These are phyloP conservation scores for Phoxinus dragarum DNA, from an alignment of 2,797 vertebrate species.

Conservation along the genomic window DNA sequence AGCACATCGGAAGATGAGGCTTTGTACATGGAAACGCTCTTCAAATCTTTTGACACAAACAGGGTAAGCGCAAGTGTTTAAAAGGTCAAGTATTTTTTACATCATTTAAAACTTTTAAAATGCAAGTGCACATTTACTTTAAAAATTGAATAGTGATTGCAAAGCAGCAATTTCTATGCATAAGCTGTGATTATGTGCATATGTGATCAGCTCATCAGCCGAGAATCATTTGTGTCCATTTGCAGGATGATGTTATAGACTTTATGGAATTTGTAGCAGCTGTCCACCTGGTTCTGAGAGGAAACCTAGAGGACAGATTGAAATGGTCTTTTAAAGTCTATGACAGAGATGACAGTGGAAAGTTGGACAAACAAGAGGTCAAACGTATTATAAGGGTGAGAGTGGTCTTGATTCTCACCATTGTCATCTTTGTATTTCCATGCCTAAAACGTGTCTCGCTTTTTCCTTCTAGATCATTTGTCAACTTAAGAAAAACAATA, in stretches of 20 bases:
- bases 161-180: slow-evolving; percentile 25
- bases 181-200: slow-evolving; percentile 35
- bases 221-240: slow-evolving; percentile 28
- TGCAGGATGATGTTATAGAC: slow-evolving; percentile 66
- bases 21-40: slow-evolving; percentile 62
- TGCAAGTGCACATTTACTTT: not conserved
- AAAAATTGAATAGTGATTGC: not conserved
- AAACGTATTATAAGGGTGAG: slow-evolving; percentile 65
- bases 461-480: slow-evolving; percentile 71
- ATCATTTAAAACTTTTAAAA: not conserved
- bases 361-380: slow-evolving; percentile 66
- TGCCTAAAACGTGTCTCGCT: not conserved
- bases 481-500: slow-evolving; percentile 69
- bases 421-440: not conserved
- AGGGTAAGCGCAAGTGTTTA: slow-evolving; percentile 41
- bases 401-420: not conserved
- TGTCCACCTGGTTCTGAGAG: slow-evolving; percentile 65
- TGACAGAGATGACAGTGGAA: slow-evolving; percentile 66
- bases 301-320: slow-evolving; percentile 66
- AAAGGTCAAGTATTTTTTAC: not conserved
- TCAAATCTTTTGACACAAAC: slow-evolving; percentile 66
- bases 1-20: slow-evolving; percentile 58
- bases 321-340: slow-evolving; percentile 71
- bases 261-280: slow-evolving; percentile 70
- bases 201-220: slow-evolving; percentile 9